Conservation (phyloP, 92 coral and sea anemone species). For the Porites rus region DNA sequence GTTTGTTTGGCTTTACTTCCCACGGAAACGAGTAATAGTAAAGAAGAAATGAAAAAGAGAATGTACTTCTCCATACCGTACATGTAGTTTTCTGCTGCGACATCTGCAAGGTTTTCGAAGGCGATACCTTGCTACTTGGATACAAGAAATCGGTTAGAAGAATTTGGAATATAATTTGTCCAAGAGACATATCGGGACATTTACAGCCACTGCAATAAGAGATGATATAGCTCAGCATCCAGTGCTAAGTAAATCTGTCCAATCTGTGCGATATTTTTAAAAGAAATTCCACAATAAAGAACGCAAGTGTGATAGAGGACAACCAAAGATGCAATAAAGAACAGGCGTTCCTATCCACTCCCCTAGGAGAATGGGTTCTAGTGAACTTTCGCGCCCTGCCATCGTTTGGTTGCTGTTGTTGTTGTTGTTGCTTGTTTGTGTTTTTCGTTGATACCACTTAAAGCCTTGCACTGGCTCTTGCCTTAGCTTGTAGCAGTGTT, state of each 20-base stretch:
- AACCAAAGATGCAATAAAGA: neutral
- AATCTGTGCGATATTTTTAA: neutral
- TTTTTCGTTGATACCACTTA: too few species aligned
- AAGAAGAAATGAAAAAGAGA: conserved; percentile 22
- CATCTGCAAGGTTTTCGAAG: neutral
- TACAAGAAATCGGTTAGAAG: conserved; percentile 41
- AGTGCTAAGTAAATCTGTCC: neutral
- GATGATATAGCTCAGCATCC: too few species aligned
- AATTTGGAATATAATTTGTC: conserved; percentile 24
- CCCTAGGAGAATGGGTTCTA: neutral
- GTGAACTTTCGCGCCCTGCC: neutral
- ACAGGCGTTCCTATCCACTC: conserved; percentile 11
- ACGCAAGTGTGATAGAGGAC: too few species aligned
- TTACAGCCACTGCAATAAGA: neutral
- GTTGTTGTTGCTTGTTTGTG: too few species aligned
- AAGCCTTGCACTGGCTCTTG: too few species aligned
- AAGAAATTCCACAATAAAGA: neutral
- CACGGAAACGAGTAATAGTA: conserved; percentile 9
- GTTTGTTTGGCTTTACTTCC: conserved; percentile 13
- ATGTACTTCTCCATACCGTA: conserved; percentile 24
- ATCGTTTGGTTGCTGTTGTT: too few species aligned
- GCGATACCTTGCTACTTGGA: conserved; percentile 24
- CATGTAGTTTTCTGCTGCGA: neutral
- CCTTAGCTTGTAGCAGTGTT: neutral
- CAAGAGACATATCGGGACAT: neutral